These are phyloP conservation scores for Champsocephalus esox DNA, from an alignment of 2,797 vertebrate species.

Conservation along the genomic window DNA sequence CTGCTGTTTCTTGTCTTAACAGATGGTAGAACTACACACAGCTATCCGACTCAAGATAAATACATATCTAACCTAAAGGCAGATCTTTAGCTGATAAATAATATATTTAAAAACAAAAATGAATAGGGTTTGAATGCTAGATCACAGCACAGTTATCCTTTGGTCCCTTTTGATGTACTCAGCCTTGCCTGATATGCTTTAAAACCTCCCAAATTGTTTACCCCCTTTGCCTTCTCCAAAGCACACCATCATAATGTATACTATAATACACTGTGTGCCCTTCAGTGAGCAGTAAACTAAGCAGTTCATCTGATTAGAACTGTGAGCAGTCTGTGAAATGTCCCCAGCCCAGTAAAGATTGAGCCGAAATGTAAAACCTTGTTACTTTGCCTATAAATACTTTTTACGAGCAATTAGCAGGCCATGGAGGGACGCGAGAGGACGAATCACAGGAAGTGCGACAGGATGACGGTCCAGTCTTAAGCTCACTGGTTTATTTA, in stretches of 20 bases:
- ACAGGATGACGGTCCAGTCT: neutral
- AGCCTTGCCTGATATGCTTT: constrained; percentile 5
- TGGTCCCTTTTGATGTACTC: neutral
- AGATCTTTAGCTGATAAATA: neutral
- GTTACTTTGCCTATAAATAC: constrained; percentile 61
- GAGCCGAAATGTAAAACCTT: constrained; percentile 61
- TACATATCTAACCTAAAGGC: neutral
- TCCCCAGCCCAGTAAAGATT: constrained; percentile 52
- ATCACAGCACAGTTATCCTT: neutral
- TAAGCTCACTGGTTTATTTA: neutral
- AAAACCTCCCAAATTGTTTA: constrained; percentile 14
- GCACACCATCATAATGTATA: neutral
- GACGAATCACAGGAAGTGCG: constrained; percentile 15
- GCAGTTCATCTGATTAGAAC: constrained; percentile 61
- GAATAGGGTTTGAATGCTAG: neutral
- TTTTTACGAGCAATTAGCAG: constrained; percentile 71
- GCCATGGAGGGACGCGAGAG: constrained; percentile 1
- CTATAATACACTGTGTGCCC: neutral
- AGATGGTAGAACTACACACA: neutral
- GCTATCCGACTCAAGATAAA: neutral
- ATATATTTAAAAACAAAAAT: neutral
- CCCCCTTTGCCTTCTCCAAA: neutral
- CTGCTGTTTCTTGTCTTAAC: neutral
- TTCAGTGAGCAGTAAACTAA: constrained; percentile 55
- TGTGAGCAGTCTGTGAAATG: constrained; percentile 43